Base-by-base conservation (phyloP, 1,140 invertebrate species). In the Drosophila sproati region DNA sequence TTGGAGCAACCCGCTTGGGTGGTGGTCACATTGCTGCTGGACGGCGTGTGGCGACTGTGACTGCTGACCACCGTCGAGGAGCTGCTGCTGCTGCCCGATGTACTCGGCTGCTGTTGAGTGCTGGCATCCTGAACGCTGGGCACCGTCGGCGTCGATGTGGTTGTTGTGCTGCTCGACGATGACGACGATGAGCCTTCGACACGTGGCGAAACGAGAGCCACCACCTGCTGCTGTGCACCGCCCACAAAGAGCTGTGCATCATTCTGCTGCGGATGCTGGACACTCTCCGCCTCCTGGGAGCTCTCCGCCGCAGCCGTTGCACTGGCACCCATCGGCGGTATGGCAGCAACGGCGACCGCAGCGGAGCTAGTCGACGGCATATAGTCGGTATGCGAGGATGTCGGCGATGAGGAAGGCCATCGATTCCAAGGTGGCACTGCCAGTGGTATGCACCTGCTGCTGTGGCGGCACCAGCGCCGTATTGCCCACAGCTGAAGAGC, bases 131-230 rank as follows among this genome's bases (percentile, higher is more conserved):
- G 93, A 3, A 78, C 73, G 74, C 76, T 91, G 35, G 82, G 80
- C 10, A 81, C 87, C 8, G 82, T 82, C 39, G 72, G 79, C 2
- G 83, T 88, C n/a, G 83, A 80, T 10, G 71, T 81, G 4, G 83
- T 73, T 32, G 83, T 73, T 32, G 72, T 74, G 68, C 45, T 73
- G 20, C 35, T 74, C 4, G 74, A 77, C 0, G 74, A 67, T 0
- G 73, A 75, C 3, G 82, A 82, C 0, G 78, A 80, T 0, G 91
- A 91, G 0, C 90, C 92, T 79, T 96, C 96, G 12, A 96, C 95
- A 56, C 96, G 93, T 1, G 96, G 96, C 73, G 96, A 94, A 0
- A 96, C 96, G 8, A 96, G 85, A 0, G 96, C 96, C 0, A 96
- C 95, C 0, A 95, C 95, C 93, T 96, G 94, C 39, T 94, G 94